Percentiles rank a stretch among this genome's conserved stretches.
Evolutionary conservation across 2,797 vertebrate species (phyloP).

Genomic region (Perodicticus potto): DNA sequence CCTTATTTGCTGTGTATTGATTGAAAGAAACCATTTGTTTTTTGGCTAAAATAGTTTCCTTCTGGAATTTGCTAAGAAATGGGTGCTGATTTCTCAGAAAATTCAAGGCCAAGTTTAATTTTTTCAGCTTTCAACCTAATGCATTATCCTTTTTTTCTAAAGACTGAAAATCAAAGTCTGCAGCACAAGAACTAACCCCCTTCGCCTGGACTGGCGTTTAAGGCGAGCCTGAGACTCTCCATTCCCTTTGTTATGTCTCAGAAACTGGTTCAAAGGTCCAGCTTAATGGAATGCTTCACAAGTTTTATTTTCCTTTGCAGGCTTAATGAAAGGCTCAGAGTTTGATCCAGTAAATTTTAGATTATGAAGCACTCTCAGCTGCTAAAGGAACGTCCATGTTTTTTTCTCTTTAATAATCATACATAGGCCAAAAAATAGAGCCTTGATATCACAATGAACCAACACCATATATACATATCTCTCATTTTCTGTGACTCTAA

Average conservation of each 20-base stretch:
- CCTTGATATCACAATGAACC: background rate
- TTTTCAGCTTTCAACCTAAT: conserved; percentile 70
- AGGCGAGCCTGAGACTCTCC: background rate
- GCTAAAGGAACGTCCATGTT: background rate
- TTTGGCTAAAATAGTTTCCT: conserved; percentile 56
- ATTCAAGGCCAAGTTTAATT: conserved; percentile 75
- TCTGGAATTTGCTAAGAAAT: conserved; percentile 72
- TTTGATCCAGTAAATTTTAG: conserved; percentile 50
- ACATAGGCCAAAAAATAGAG: background rate
- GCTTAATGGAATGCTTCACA: conserved; percentile 70
- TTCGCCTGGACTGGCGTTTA: conserved; percentile 47
- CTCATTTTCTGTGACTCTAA: background rate
- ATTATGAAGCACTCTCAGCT: conserved; percentile 62
- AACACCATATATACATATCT: background rate
- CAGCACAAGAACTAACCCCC: conserved; percentile 49
- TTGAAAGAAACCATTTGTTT: conserved; percentile 78
- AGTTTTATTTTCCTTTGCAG: conserved; percentile 57
- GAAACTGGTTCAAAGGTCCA: conserved; percentile 74
- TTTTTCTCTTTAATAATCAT: conserved; percentile 49
- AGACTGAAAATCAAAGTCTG: conserved; percentile 76
- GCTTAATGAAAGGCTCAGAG: conserved; percentile 74
- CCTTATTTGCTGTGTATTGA: conserved; percentile 12
- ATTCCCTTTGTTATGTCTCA: conserved; percentile 55
- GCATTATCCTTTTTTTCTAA: conserved; percentile 67
- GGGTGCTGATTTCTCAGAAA: conserved; percentile 68